phyloP scores from a whole-genome alignment of 2,888 invertebrate genomes.

The Eilema caniola region DNA sequence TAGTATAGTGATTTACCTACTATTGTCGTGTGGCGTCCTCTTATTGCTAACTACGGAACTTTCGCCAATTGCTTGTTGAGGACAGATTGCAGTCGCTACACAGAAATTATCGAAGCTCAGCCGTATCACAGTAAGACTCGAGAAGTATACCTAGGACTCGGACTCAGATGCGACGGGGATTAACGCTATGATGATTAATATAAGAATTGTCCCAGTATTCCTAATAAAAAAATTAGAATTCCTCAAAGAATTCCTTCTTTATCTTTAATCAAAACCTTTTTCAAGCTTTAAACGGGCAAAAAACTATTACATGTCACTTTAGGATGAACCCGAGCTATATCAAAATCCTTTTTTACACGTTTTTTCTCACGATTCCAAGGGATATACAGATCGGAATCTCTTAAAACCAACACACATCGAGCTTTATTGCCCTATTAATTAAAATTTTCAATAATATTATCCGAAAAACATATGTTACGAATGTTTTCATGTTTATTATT shows the following conservation, averaged over 20 bases:
- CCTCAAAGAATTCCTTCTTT: neutral
- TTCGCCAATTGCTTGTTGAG: no score
- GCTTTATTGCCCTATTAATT: constrained; percentile 71
- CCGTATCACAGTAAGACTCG: no score
- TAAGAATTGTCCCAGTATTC: neutral
- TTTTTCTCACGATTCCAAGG: constrained; percentile 21
- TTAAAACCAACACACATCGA: constrained; percentile 51
- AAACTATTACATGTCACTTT: constrained; percentile 40
- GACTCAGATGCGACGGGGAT: neutral
- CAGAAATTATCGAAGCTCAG: no score
- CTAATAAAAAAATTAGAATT: neutral
- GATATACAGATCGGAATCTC: constrained; percentile 42
- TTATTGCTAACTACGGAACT: no score
- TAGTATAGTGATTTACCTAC: no score
- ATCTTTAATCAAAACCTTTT: constrained; percentile 11
- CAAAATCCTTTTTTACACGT: constrained; percentile 25
- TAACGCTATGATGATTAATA: neutral
- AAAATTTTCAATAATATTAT: constrained; percentile 73
- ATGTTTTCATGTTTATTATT: constrained; percentile 73
- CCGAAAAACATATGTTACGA: constrained; percentile 75
- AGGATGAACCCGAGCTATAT: constrained; percentile 24
- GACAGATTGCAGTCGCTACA: no score
- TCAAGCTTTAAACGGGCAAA: constrained; percentile 18
- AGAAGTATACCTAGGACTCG: no score
- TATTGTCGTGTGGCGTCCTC: no score